Conservation (phyloP, 1,140 invertebrate genomes). For the Drosophila arizonae region DNA sequence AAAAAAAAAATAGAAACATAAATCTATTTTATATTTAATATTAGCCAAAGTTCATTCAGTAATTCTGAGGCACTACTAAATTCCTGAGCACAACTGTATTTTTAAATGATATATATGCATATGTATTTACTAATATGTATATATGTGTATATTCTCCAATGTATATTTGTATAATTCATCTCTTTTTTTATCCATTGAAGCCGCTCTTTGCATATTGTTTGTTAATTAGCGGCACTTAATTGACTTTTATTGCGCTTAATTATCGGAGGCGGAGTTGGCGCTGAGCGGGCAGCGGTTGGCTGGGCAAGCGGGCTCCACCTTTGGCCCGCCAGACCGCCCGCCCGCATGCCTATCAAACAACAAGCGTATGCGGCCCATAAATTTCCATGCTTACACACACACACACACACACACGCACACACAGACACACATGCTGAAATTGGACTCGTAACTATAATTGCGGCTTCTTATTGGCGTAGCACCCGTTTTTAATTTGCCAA, state of each 20-base stretch:
- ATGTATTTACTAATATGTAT: no score
- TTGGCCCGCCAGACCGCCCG: conserved; percentile 44
- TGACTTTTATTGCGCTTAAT: conserved; percentile 48
- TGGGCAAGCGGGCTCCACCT: conserved; percentile 19
- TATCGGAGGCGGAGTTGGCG: conserved; percentile 15
- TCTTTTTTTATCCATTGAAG: conserved; percentile 3
- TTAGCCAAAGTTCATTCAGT: no score
- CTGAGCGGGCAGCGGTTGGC: background rate
- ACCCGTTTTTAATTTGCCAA: conserved; percentile 28
- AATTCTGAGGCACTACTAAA: no score
- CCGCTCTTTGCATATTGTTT: conserved; percentile 40
- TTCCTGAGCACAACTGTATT: no score
- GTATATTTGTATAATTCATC: background rate
- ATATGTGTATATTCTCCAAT: no score
- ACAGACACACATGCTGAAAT: no score
- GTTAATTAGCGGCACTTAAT: conserved; percentile 43
- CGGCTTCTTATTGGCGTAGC: conserved; percentile 21
- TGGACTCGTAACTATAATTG: conserved; percentile 30
- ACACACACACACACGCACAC: no score
- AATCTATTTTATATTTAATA: no score
- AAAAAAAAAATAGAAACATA: no score
- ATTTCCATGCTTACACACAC: conserved; percentile 7
- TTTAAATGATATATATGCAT: no score
- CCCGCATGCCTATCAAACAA: conserved; percentile 27
- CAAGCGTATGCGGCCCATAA: conserved; percentile 20